phyloP scores from a whole-genome alignment of 1,140 invertebrate genomes.

The Papilio xuthus region DNA sequence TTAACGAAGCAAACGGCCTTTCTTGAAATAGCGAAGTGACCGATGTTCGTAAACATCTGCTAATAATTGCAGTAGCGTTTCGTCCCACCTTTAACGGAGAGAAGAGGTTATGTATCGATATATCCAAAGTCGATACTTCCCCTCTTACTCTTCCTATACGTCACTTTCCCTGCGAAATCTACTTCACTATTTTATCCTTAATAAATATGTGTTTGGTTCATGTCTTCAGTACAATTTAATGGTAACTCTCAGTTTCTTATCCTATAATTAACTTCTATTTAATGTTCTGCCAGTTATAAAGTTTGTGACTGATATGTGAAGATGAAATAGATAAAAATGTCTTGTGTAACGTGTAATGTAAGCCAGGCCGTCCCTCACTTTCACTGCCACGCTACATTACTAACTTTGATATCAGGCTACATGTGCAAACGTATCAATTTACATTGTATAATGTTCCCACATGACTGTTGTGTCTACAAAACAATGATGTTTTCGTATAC shows the following conservation, averaged over 20 bases:
- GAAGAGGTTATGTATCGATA: no score
- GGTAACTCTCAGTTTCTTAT: neutral
- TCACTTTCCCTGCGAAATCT: neutral
- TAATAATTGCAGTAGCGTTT: no score
- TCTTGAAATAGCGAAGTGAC: no score
- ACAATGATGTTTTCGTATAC: slow-evolving; percentile 19
- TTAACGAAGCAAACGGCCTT: no score
- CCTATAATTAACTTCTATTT: neutral
- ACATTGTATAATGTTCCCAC: slow-evolving; percentile 30
- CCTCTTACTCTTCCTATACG: neutral
- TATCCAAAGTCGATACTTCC: no score
- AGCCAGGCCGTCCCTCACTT: slow-evolving; percentile 2
- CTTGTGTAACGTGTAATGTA: slow-evolving; percentile 22
- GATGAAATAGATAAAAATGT: neutral
- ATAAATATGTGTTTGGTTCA: neutral
- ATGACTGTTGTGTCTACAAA: neutral
- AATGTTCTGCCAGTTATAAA: neutral
- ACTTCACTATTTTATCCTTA: neutral
- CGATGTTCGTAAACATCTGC: no score
- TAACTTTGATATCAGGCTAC: slow-evolving; percentile 16
- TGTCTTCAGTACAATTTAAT: neutral
- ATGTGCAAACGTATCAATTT: slow-evolving; percentile 29
- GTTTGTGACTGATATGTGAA: slow-evolving; percentile 6
- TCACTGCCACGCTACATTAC: slow-evolving; percentile 33
- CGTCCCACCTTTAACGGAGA: no score